A percentile compares a stretch with the other conserved stretches of the same genome.
These are phyloP conservation scores for Acrocephalus scirpaceus DNA, from an alignment of 2,797 vertebrate genomes.

Conservation along the genomic window DNA sequence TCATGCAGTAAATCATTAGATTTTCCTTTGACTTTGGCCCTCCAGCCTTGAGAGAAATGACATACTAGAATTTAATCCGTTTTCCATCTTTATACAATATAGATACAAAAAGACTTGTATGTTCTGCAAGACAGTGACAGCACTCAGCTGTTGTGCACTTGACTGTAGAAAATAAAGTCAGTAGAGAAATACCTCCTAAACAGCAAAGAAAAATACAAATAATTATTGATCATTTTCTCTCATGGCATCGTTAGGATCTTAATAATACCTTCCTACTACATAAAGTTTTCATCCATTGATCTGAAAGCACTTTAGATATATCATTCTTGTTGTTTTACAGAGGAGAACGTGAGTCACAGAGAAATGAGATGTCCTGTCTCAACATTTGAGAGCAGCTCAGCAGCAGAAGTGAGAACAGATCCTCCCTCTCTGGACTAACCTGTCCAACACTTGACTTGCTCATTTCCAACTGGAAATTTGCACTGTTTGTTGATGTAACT, in stretches of 20 bases:
- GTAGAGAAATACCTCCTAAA: background rate
- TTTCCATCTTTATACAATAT: constrained; percentile 45
- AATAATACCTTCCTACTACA: background rate
- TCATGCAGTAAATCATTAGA: constrained; percentile 64
- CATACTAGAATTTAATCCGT: constrained; percentile 50
- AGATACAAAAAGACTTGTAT: constrained; percentile 11
- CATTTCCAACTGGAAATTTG: background rate
- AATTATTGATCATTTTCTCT: constrained; percentile 18
- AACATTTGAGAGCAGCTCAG: background rate
- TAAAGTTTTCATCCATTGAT: constrained; percentile 20
- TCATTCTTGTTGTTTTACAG: background rate
- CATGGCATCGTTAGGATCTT: background rate
- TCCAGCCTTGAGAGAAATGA: constrained; percentile 56
- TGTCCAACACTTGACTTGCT: background rate
- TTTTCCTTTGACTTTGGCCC: constrained; percentile 57
- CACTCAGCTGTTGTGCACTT: background rate
- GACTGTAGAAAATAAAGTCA: background rate
- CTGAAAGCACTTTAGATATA: background rate
- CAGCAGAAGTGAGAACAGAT: background rate
- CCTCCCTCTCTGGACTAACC: background rate
- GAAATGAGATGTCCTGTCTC: background rate
- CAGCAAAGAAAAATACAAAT: constrained; percentile 25
- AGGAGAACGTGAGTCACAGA: background rate
- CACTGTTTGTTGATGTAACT: background rate
- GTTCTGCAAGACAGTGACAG: constrained; percentile 10